A percentile compares a stretch with the other conserved stretches of the same genome.
These are phyloP conservation scores for Acheta domesticus DNA, from an alignment of 2,888 invertebrate genomes.

Conservation along the genomic window DNA sequence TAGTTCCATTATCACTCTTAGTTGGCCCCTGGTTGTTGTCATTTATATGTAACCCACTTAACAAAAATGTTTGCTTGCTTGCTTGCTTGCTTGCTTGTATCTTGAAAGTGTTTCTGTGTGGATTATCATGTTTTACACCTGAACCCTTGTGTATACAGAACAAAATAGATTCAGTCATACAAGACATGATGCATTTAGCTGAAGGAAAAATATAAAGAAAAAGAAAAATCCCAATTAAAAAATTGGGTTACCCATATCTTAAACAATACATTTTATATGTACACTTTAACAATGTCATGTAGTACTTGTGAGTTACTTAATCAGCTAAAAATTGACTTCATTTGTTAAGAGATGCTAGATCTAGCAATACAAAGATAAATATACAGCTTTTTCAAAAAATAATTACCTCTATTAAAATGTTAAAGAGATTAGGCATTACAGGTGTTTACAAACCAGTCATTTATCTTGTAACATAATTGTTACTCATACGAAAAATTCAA, in stretches of 20 bases:
- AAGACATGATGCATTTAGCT: not conserved
- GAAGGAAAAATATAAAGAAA: not conserved
- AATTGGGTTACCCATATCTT: too few relatives aligned
- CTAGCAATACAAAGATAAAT: constrained; percentile 2
- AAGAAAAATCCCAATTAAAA: not conserved
- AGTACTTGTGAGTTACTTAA: not conserved
- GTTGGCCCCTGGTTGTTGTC: too few relatives aligned
- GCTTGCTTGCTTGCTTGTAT: too few relatives aligned
- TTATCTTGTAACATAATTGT: not conserved
- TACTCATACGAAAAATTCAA: not conserved
- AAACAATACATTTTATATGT: not conserved
- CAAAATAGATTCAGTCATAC: not conserved
- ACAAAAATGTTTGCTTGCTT: not conserved
- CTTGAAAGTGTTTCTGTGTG: too few relatives aligned
- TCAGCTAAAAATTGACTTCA: not conserved
- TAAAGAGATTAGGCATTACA: constrained; percentile 1
- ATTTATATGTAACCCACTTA: not conserved
- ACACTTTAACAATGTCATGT: not conserved
- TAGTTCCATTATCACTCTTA: too few relatives aligned
- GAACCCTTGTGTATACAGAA: not conserved
- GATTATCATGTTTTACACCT: not conserved
- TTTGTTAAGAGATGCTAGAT: not conserved
- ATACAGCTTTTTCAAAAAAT: not conserved
- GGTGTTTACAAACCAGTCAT: not conserved
- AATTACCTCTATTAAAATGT: constrained; percentile 10